These are phyloP conservation scores for Yponomeuta sedellus DNA, from an alignment of 2,888 invertebrate genomes.

Conservation along the genomic window DNA sequence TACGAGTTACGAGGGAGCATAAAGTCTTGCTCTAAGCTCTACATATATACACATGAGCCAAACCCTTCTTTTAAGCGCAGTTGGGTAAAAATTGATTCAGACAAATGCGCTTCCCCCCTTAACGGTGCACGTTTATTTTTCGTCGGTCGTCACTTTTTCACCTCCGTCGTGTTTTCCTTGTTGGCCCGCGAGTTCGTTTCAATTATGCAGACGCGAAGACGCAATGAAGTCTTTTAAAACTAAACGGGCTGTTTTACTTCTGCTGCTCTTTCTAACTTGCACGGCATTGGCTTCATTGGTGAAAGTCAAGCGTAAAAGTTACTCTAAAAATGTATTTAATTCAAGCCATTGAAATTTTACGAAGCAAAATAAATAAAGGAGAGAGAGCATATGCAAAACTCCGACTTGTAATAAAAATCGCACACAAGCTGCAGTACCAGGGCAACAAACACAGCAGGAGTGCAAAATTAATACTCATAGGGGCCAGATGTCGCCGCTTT, in stretches of 20 bases:
- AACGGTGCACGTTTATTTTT: background rate
- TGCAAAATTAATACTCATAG: slow-evolving; percentile 3
- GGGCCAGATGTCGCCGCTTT: background rate
- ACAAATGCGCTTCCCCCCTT: background rate
- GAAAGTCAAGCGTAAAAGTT: background rate
- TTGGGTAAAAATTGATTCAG: background rate
- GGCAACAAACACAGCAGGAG: background rate
- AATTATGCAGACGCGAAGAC: background rate
- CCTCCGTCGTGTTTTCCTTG: background rate
- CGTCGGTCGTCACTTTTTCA: background rate
- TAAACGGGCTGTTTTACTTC: background rate
- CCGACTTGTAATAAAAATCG: background rate
- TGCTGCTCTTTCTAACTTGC: background rate
- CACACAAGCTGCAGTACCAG: background rate
- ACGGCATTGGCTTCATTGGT: background rate
- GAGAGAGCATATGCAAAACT: too few relatives aligned
- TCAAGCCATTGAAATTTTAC: too few relatives aligned
- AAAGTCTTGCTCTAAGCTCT: too few relatives aligned
- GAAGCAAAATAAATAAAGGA: too few relatives aligned
- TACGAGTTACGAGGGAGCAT: too few relatives aligned
- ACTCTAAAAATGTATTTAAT: too few relatives aligned
- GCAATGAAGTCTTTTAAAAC: background rate
- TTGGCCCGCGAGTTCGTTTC: background rate
- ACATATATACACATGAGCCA: too few relatives aligned
- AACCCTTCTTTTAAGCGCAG: too few relatives aligned